Base-by-base conservation (phyloP, 2,113 vertebrate species). In the Telmatochromis brichardi region DNA sequence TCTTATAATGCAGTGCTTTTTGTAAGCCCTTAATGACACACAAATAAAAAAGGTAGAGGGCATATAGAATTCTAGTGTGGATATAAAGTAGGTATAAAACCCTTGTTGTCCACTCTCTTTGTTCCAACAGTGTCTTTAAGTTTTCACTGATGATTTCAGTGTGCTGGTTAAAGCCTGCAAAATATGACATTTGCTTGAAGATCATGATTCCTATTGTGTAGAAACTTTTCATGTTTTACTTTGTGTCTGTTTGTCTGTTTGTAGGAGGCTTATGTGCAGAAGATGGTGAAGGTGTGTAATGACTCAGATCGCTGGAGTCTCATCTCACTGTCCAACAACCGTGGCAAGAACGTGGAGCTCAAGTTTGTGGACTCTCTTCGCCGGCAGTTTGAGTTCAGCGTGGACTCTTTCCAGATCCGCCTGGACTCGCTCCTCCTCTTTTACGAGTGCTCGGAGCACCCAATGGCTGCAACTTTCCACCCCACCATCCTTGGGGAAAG, bases 261-360 rank as follows among this genome's bases (percentile, higher is more conserved):
- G 54, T 12, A 99, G 99, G 99, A 99, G 91, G 99, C 99, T 23
- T 99, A 99, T 45, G 99, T 99, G 93, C 99, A 99, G 96, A 99
- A 99, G 97, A 99, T 99, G 99, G 99, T 99, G 90, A 99, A 99
- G 96, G 98, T 99, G 78, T 99, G 98, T 94, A 99, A 98, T 58
- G 98, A 99, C 94, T 98, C 98, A 2, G 98, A 99, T 93, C 98
- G 98, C 31, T 99, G 99, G 99, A 99, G 98, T 94, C 98, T 99
- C 86, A 99, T 99, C 95, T 99, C 99, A 12, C 96, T 99, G 88
- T 99, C 98, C 90, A 99, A 99, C 97, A 99, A 99, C 96, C 97
- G 97, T 5, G 99, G 99, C 94, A 99, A 99, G 95, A 99, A 99
- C 2, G 98, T 99, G 93, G 99, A 99, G 95, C 96, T 99, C 87